A percentile compares a stretch with the other conserved stretches of the same genome.
Conservation (phyloP, 2,888 invertebrate genomes). For the Atherix ibis region DNA sequence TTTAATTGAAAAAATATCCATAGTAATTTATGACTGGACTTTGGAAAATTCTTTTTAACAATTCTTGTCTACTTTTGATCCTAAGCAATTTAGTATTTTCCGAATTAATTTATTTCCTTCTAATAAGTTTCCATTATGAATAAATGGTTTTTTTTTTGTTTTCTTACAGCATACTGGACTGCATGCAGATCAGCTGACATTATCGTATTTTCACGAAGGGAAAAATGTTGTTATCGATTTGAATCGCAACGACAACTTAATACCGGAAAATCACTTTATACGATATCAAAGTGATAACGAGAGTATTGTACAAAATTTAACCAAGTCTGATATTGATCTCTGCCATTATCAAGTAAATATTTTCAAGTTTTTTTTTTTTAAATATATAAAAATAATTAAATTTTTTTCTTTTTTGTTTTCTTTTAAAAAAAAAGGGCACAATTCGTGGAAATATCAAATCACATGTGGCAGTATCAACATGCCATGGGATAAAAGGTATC, state of each 20-base stretch:
- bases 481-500: constrained; percentile 51
- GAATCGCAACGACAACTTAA: constrained; percentile 26
- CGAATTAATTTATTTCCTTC: neutral
- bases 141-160: neutral
- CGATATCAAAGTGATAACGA: constrained; percentile 23
- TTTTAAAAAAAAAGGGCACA: too few relatives aligned
- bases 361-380: constrained; percentile 1
- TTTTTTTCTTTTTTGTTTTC: too few relatives aligned
- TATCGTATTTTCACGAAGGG: constrained; percentile 50
- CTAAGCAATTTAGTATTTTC: neutral
- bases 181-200: constrained; percentile 32
- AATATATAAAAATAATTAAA: neutral
- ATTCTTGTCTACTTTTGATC: neutral
- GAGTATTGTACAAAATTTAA: constrained; percentile 28
- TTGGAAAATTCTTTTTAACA: neutral
- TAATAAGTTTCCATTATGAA: neutral
- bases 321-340: constrained; percentile 32
- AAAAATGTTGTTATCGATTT: constrained; percentile 39
- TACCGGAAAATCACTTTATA: constrained; percentile 30
- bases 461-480: constrained; percentile 75
- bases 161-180: constrained; percentile 18
- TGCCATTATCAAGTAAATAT: constrained; percentile 31
- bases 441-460: constrained; percentile 53
- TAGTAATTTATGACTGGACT: neutral
- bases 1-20: too few relatives aligned